Evolutionary conservation across 2,113 vertebrate species (phyloP), one percentile per base, ranked within the genome.

Genomic region (Tympanuchus pallidicinctus): DNA sequence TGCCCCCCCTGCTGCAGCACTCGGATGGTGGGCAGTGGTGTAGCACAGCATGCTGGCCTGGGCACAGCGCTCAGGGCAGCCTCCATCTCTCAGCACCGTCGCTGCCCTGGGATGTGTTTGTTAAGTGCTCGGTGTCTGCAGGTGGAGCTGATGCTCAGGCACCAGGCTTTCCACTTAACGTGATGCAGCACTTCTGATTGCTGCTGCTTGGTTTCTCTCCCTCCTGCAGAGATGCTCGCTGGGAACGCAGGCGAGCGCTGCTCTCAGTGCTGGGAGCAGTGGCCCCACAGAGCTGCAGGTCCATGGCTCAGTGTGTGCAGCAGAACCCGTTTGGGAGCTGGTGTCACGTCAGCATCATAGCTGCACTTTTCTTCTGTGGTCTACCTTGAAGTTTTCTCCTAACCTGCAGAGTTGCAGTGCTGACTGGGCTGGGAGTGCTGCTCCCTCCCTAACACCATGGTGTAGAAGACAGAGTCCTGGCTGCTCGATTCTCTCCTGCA

Each of bases 111-210:
- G 48, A 40, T 84, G 56, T 88, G n/a, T 30, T 79, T n/a, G 27
- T 69, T 60, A 43, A 61, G 42, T 72, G 47, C 84, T 82, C 75
- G 20, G 1, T 67, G 47, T 74, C 89, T 71, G 82, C 80, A 56
- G 30, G 43, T n/a, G 61, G 43, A 86, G 80, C 15, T 82, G 80
- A 4, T 89, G 77, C 45, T 92, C 61, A 69, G n/a, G 40, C 65
- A 17, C 52, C 95, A 90, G 66, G 48, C 82, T 64, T 85, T 63
- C 91, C 65, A 64, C 38, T 92, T 95, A 94, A 94, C 34, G 59
- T 79, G 4, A n/a, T 95, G 91, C 70, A 56, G 63, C 56, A 21
- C 65, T 95, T 88, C 6, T 80, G 89, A 85, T 52, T 89, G 27
- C 4, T 34, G 13, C 54, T 66, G 30, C 22, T 64, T 76, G 22